Evolutionary conservation across 2,888 invertebrate species (phyloP).

Genomic region (Andrena praecox): DNA sequence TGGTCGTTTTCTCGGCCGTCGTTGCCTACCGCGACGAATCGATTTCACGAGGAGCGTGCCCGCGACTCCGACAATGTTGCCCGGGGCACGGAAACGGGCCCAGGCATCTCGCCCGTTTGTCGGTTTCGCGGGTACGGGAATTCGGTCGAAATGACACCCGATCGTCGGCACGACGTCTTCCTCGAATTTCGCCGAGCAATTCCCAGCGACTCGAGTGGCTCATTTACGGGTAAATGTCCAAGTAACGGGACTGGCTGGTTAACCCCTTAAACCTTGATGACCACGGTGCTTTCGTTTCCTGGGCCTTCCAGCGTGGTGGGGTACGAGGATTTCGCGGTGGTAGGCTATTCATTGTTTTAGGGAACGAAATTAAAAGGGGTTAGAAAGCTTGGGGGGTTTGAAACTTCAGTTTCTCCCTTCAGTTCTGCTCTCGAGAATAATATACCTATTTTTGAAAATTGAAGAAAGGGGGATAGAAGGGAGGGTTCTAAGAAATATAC

Average conservation of each 20-base stretch:
- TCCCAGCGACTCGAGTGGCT: background rate
- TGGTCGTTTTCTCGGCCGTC: constrained; percentile 48
- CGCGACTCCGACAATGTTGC: constrained; percentile 61
- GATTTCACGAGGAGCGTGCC: constrained; percentile 61
- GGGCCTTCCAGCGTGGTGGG: background rate
- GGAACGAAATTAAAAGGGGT: background rate
- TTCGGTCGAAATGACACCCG: constrained; percentile 23
- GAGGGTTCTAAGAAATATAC: no score
- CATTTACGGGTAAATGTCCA: constrained; percentile 9
- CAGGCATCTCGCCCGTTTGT: constrained; percentile 23
- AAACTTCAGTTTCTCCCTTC: no score
- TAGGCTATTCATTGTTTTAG: background rate
- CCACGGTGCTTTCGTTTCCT: background rate
- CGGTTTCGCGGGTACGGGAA: constrained; percentile 20
- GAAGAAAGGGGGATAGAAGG: no score
- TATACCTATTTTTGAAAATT: no score
- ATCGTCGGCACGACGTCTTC: background rate
- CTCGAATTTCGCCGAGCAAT: constrained; percentile 5
- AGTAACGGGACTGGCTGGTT: background rate
- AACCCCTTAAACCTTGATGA: background rate
- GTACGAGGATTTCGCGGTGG: background rate
- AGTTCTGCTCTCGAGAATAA: no score
- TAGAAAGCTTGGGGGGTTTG: no score
- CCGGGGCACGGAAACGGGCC: constrained; percentile 36
- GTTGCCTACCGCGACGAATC: constrained; percentile 59